phyloP scores from a whole-genome alignment of 2,797 vertebrate genomes.

The Lerista edwardsae region DNA sequence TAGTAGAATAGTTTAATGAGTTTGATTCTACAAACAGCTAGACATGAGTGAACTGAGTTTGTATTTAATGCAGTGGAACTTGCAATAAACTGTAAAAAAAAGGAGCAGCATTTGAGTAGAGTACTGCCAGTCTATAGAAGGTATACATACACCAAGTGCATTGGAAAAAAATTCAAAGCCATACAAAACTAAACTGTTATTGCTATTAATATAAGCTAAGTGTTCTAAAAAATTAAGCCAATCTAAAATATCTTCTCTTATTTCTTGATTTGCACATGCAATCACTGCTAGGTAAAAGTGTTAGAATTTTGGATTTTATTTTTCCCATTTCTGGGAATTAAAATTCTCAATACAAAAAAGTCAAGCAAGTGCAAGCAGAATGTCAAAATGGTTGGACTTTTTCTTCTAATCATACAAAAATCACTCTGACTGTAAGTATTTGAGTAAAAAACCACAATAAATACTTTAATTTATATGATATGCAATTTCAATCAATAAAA shows the following conservation, averaged over 20 bases:
- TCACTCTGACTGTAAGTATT: constrained; percentile 92
- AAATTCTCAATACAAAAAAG: constrained; percentile 85
- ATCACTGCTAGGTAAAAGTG: not conserved
- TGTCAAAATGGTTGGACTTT: constrained; percentile 87
- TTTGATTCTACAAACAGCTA: constrained; percentile 84
- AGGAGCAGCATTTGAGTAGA: constrained; percentile 80
- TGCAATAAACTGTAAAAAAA: constrained; percentile 85
- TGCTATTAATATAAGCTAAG: constrained; percentile 66
- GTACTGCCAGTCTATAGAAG: constrained; percentile 74
- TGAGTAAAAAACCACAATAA: no score
- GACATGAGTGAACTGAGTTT: constrained; percentile 83
- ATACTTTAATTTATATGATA: no score
- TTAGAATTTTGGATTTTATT: constrained; percentile 61
- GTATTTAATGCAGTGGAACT: constrained; percentile 88
- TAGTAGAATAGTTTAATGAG: constrained; percentile 77
- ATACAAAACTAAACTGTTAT: constrained; percentile 65
- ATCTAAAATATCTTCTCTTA: constrained; percentile 39
- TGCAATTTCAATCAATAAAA: no score
- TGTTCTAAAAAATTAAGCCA: constrained; percentile 63
- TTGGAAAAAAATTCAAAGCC: constrained; percentile 71
- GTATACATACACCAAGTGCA: constrained; percentile 70
- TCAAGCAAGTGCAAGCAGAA: constrained; percentile 93
- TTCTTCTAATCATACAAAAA: constrained; percentile 88
- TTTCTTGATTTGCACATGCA: no score
- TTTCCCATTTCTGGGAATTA: constrained; percentile 82